Base-by-base conservation (phyloP, 2,888 invertebrate species). In the Ashinkailepas kermadecensis region DNA sequence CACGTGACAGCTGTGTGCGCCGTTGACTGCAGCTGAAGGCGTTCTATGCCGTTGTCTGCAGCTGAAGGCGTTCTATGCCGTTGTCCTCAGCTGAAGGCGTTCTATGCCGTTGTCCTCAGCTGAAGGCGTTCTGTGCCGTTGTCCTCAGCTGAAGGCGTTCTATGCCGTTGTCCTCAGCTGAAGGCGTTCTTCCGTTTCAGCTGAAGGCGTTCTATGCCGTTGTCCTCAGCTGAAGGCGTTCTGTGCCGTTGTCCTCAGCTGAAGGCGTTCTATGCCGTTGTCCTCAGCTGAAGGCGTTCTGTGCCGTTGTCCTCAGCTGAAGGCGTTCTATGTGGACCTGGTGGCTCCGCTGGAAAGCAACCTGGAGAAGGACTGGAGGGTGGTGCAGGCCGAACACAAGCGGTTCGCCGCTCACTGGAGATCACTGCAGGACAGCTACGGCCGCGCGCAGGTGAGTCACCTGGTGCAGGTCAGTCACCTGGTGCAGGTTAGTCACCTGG, bases 71-170 rank as follows among this genome's bases (percentile, higher is more conserved):
- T 96, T 96, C 88, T 96, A 96, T 89, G 95, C n/a, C n/a, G 59
- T 54, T 15, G 39, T 78, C 90, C 90, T 70, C 91, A 96, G 96
- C 89, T 96, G 85, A 96, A 96, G 89, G 95, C 95, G 58, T 96
- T 96, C 88, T 96, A 96, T 89, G 95, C n/a, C n/a, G 59, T 54
- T 15, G 39, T 78, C 90, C 90, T 70, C 91, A 96, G 96, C 89
- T 96, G 85, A 96, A 96, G 89, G 95, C 95, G 58, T 96, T 96
- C 88, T 96, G 96, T 89, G 95, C n/a, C n/a, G n/a, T n/a, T n/a
- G n/a, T n/a, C n/a, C n/a, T n/a, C n/a, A n/a, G n/a, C n/a, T n/a
- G n/a, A 13, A 58, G 9, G 58, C 13, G 9, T 58, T 9, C 58
- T 58, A 58, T 13, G 13, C 58, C 9, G 11, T 23, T 56, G 54